Evolutionary conservation across 1,140 invertebrate genomes (phyloP), one percentile per base, ranked within the genome.

Genomic region (Drosophila arawakana): DNA sequence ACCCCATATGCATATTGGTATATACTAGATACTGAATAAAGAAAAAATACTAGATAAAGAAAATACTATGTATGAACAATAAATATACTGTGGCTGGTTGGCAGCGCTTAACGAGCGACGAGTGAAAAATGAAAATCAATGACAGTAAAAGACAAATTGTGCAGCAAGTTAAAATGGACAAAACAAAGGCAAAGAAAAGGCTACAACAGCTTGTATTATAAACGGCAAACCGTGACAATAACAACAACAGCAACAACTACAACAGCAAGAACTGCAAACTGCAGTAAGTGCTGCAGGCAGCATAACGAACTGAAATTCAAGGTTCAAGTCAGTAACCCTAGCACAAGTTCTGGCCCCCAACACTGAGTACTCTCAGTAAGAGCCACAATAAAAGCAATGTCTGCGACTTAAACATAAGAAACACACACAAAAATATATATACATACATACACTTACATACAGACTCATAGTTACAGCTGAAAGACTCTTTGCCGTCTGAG

Each of bases 131-230:
- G 70, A 85, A 84, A 84, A 84, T 88, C 84, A 85, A 78, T 84
- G 81, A 84, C 81, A 84, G 81, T 85, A 89, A 89, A 89, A 89
- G 84, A 88, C 84, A 88, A 88, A 88, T 88, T 88, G 84, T 81
- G 84, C 84, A 72, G 71, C 77, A 78, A 80, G 62, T 43, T 73
- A 63, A 84, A 88, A 81, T 68, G 73, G 74, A 84, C 84, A 78
- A 88, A 84, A 80, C 84, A 72, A 80, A 68, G 76, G 60, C 50
- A 60, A 49, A 61, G 60, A 63, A 30, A 30, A 30, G 25, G 39
- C 62, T 62, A 52, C 60, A 84, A 39, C 61, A 47, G 52, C 44
- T 35, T 63, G 47, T 69, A 83, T 73, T 80, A 80, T 83, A 84
- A 83, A 80, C 76, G 81, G 82, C 77, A 73, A 77, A 77, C 68